Percentiles rank a stretch among this genome's conserved stretches.
phyloP scores from a whole-genome alignment of 2,888 invertebrate species.

The Alentia gelatinosa region DNA sequence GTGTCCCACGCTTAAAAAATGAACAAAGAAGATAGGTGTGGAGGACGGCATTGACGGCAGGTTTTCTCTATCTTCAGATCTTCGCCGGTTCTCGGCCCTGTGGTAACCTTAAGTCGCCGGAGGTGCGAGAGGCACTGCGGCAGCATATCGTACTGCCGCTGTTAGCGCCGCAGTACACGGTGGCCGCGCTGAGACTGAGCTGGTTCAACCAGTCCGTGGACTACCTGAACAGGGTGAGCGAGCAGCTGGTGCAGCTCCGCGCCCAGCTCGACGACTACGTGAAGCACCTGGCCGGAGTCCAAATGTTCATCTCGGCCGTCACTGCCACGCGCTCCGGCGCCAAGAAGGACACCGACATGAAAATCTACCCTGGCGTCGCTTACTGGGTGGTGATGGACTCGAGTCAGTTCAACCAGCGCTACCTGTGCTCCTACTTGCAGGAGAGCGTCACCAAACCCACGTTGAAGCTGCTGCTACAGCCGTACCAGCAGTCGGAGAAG shows the following conservation, averaged over 20 bases:
- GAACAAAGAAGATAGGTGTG: no score
- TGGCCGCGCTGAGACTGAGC: neutral
- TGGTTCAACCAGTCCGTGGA: constrained; percentile 48
- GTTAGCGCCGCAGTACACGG: neutral
- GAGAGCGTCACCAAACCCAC: neutral
- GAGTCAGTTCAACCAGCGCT: neutral
- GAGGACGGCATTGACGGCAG: no score
- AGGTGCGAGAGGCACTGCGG: neutral
- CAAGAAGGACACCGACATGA: constrained; percentile 34
- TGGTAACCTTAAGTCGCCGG: constrained; percentile 16
- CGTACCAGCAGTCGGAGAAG: constrained; percentile 27
- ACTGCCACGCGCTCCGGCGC: constrained; percentile 19
- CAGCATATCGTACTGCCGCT: neutral
- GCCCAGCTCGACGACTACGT: constrained; percentile 36
- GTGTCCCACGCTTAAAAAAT: no score
- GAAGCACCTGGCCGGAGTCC: neutral
- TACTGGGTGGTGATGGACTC: constrained; percentile 37
- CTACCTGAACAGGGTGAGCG: neutral
- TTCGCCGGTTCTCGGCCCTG: neutral
- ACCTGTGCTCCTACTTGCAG: neutral
- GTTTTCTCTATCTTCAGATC: constrained; percentile 34
- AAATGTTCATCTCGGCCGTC: constrained; percentile 21
- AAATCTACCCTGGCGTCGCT: constrained; percentile 29
- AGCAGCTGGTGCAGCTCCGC: constrained; percentile 1
- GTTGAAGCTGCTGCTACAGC: constrained; percentile 6